Conservation (phyloP, 2,113 vertebrate species). For the Micromys minutus region DNA sequence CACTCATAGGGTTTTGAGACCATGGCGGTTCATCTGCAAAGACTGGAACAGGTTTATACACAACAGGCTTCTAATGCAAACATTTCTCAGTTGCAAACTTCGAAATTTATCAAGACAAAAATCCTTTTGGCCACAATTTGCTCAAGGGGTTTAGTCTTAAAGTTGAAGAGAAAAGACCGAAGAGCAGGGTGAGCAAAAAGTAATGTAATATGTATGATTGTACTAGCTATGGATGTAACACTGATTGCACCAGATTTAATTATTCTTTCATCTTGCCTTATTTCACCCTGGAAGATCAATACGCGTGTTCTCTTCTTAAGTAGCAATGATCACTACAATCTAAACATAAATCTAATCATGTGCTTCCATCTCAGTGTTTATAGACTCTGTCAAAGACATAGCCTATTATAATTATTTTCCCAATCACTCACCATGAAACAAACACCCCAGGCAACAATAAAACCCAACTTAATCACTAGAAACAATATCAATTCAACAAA, state of each 20-base stretch:
- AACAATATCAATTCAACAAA: conserved; percentile 82
- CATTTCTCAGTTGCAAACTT: conserved; percentile 22
- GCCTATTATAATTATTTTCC: conserved; percentile 84
- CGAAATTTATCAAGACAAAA: conserved; percentile 2
- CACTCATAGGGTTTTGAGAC: not conserved
- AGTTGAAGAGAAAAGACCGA: conserved; percentile 30
- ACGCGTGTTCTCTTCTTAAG: conserved; percentile 77
- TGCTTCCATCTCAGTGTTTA: conserved; percentile 75
- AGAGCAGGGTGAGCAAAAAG: conserved; percentile 8
- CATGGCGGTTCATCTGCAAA: not conserved
- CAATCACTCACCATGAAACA: conserved; percentile 81
- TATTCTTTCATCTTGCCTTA: conserved; percentile 51
- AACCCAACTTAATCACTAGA: conserved; percentile 83
- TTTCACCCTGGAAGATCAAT: conserved; percentile 66
- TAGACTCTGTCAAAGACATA: conserved; percentile 75
- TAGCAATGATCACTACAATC: conserved; percentile 68
- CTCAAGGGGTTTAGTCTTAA: conserved; percentile 37
- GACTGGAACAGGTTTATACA: not conserved
- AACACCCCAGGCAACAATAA: conserved; percentile 82
- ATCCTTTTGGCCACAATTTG: conserved; percentile 14
- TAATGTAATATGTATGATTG: conserved; percentile 63
- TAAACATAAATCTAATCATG: conserved; percentile 82
- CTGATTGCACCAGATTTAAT: conserved; percentile 60
- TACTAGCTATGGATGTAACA: conserved; percentile 48
- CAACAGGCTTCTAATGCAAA: not conserved